Evolutionary conservation across 2,113 vertebrate species (phyloP), one percentile per base, ranked within the genome.

Genomic region (Cervus canadensis): DNA sequence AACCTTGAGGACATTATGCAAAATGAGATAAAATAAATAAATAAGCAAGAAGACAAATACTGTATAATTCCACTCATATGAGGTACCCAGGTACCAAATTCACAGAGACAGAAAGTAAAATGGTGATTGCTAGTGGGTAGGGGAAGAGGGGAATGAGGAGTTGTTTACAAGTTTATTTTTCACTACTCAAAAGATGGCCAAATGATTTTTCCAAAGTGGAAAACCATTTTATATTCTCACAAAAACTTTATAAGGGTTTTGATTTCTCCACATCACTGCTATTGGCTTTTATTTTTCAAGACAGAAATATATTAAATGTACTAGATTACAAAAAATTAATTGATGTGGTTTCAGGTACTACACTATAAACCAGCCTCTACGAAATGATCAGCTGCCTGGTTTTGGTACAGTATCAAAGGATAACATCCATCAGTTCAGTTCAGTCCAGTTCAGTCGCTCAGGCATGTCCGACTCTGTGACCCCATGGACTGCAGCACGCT

Each of bases 121-220:
- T 2, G 21, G 13, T 91, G 17, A 23, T 2, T 89, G 25, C 30
- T 10, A 87, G 52, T 3, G 50, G 11, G 15, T 19, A 11, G 33
- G 16, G 26, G 4, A n/a, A 83, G 9, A 54, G 12, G 48, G 56
- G 62, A 57, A 64, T 54, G 64, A 23, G 36, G 25, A 78, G 23
- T 25, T 62, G 21, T 25, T 57, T 64, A 3, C n/a, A 89, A 95
- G 62, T 89, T 87, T 87, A 87, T 59, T 96, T 81, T 91, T 82
- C 89, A 89, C 40, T 81, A 19, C 60, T 84, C 88, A 48, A 96
- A 52, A 95, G 88, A 88, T 7, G n/a, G 54, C 21, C 83, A 81
- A 81, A 64, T 78, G 50, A 11, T 91, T 84, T 84, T 97, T 86
- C 28, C 74, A 78, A 87, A 97, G n/a, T 79, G 71, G 40, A 62